A percentile compares a stretch with the other conserved stretches of the same genome.
phyloP scores from a whole-genome alignment of 92 coral and sea anemone species.

The Meandrina meandrites region DNA sequence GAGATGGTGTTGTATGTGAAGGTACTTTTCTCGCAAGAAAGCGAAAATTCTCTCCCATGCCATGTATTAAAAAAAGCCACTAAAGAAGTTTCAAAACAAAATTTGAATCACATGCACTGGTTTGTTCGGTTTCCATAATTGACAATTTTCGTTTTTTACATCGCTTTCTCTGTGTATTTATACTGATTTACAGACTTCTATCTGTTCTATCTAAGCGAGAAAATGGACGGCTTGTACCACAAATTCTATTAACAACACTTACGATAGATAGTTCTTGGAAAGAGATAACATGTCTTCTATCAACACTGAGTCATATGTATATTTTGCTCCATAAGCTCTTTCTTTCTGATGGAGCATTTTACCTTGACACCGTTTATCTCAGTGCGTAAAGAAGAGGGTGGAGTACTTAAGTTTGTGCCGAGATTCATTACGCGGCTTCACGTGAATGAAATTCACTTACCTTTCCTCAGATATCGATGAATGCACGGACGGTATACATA shows the following conservation, averaged over 20 bases:
- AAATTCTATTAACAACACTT: background rate
- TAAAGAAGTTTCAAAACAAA: background rate
- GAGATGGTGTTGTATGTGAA: constrained; percentile 70
- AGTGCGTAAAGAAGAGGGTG: background rate
- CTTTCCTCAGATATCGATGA: constrained; percentile 63
- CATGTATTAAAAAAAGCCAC: background rate
- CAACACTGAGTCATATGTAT: background rate
- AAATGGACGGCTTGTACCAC: background rate
- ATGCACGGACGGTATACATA: constrained; percentile 46
- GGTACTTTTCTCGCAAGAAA: constrained; percentile 40
- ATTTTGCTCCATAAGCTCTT: background rate
- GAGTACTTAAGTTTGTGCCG: background rate
- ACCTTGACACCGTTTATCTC: background rate
- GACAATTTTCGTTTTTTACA: background rate
- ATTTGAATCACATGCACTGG: background rate
- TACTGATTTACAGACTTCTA: too few relatives aligned
- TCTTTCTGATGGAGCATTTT: background rate
- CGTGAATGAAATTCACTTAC: background rate
- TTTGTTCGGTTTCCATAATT: background rate
- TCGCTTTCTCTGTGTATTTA: background rate
- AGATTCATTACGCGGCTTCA: background rate
- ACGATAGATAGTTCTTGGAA: background rate
- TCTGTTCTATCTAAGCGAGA: too few relatives aligned
- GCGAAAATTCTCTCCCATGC: background rate
- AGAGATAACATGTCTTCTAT: background rate